Base-by-base conservation (phyloP, 1,140 invertebrate genomes). In the Metaphire vulgaris region DNA sequence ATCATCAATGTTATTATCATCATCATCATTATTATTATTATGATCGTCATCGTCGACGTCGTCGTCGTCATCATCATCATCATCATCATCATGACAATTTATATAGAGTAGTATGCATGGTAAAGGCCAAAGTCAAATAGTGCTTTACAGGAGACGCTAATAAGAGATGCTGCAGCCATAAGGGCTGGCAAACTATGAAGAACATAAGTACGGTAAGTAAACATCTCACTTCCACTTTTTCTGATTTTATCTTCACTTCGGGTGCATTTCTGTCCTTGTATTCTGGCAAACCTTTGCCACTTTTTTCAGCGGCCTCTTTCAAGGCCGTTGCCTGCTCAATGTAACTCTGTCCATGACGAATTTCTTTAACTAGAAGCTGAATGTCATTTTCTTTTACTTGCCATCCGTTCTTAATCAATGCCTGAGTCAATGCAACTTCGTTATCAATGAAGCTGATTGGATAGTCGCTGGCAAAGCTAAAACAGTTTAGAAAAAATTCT, bases 351-450 rank as follows among this genome's bases (percentile, higher is more conserved):
- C 71, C 83, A 66, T 77, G 72, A 0, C 75, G 72, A 64, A 85
- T 83, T 73, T 85, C 83, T 31, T 80, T 77, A 34, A 81, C 80
- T 65, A 85, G 68, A 1, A 80, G 91, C 90, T 0, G 91, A 90
- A 15, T 82, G 90, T 65, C 86, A 91, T 33, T 88, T 88, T 16
- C 90, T 89, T 56, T 90, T 89, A 28, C 86, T 91, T 80, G 91
- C 92, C 74, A 92, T 91, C 86, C 87, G 86, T 74, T 79, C 34
- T 80, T 74, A 16, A 79, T 79, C 33, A 85, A 72, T 28, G 79
- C 77, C 66, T 79, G 72, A 32, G 81, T 73, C 21, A 82, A 69
- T 65, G 77, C 75, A 32, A 70, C 33, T 30, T 79, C 79, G 72
- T 84, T 82, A 6, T 82, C 80, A 6, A 72, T 31, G 74, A 82